phyloP scores from a whole-genome alignment of 2,797 vertebrate species.

The Arremon aurantiirostris region DNA sequence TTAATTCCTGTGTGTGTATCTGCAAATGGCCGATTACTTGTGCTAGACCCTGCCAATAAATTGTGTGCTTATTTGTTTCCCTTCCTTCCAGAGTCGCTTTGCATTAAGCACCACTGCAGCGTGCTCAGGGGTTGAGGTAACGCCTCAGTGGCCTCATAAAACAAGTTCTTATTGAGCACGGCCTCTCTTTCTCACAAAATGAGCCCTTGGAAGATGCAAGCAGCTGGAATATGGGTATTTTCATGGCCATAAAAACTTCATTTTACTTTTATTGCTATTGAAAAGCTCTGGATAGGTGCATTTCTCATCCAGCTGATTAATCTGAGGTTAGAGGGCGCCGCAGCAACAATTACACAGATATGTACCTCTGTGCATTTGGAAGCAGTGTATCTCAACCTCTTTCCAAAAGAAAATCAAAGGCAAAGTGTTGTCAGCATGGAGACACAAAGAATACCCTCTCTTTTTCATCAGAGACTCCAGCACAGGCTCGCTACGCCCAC shows the following conservation, averaged over 20 bases:
- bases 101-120: neutral
- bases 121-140: neutral
- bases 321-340: neutral
- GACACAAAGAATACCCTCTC: neutral
- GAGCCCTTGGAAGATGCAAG: slow-evolving; percentile 8
- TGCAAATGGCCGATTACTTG: slow-evolving; percentile 4
- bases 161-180: neutral
- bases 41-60: slow-evolving; percentile 10
- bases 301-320: slow-evolving; percentile 22
- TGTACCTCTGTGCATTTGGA: neutral
- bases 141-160: slow-evolving; percentile 3
- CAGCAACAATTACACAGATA: neutral
- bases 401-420: slow-evolving; percentile 27
- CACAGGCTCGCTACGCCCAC: neutral
- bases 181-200: neutral
- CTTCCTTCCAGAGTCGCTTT: neutral
- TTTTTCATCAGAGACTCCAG: slow-evolving; percentile 10
- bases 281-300: neutral
- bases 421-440: neutral
- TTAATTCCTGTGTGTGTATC: slow-evolving; percentile 13
- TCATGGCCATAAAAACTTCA: neutral
- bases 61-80: neutral
- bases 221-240: slow-evolving; percentile 35
- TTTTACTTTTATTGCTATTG: slow-evolving; percentile 18
- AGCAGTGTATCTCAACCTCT: neutral